These are phyloP conservation scores for Ophion slaviceki DNA, from an alignment of 2,888 invertebrate species.

Conservation along the genomic window DNA sequence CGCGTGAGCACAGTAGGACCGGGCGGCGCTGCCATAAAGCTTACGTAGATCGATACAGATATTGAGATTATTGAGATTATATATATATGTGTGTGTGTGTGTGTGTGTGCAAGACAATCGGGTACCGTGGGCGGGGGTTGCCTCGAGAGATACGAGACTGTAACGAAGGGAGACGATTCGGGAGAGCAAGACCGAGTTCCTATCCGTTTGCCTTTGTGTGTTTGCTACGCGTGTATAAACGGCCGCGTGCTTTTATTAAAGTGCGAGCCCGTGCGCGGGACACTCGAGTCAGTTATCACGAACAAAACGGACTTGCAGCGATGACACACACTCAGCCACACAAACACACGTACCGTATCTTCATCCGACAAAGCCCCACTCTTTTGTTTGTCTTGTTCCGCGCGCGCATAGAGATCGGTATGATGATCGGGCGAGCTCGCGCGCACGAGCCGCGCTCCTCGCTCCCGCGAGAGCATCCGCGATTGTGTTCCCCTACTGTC, in stretches of 20 bases:
- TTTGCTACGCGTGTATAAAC: slow-evolving; percentile 64
- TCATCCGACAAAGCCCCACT: slow-evolving; percentile 63
- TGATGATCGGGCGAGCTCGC: slow-evolving; percentile 43
- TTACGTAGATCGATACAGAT: slow-evolving; percentile 56
- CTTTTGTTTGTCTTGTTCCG: slow-evolving; percentile 34
- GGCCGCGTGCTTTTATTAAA: slow-evolving; percentile 73
- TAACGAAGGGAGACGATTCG: neutral
- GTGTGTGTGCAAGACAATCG: neutral
- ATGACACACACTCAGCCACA: slow-evolving; percentile 58
- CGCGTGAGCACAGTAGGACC: slow-evolving; percentile 49
- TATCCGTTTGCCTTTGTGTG: slow-evolving; percentile 46
- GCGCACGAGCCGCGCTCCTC: slow-evolving; percentile 25
- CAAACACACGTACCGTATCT: slow-evolving; percentile 26
- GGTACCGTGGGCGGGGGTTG: neutral
- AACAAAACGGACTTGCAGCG: slow-evolving; percentile 70
- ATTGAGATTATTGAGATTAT: slow-evolving; percentile 53
- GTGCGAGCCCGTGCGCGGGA: slow-evolving; percentile 70
- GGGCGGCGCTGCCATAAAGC: slow-evolving; percentile 51
- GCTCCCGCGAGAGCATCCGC: slow-evolving; percentile 37
- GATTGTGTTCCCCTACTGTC: slow-evolving; percentile 41
- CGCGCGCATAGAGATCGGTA: slow-evolving; percentile 32
- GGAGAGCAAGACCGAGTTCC: slow-evolving; percentile 35
- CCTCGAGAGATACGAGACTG: slow-evolving; percentile 11
- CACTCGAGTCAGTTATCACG: slow-evolving; percentile 77
- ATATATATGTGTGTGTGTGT: neutral